Conservation (phyloP, 2,797 vertebrate species). For the Eulemur albifrons region DNA sequence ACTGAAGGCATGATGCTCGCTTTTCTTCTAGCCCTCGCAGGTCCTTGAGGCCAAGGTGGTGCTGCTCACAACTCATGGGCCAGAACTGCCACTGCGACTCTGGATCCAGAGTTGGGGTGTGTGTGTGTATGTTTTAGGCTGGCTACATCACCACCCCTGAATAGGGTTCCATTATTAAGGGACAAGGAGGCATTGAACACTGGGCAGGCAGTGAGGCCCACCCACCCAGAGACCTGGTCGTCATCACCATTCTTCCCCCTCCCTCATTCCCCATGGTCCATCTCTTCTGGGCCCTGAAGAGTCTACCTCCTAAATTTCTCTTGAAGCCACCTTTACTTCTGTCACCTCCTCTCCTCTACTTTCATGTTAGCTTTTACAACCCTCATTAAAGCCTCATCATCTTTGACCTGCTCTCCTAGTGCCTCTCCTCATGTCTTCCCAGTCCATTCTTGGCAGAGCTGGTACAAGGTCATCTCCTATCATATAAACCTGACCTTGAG, state of each 20-base stretch:
- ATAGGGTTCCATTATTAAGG: background rate
- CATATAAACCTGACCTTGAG: background rate
- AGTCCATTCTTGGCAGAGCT: background rate
- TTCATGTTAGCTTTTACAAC: background rate
- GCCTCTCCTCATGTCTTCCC: background rate
- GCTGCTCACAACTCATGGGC: background rate
- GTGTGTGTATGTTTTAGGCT: background rate
- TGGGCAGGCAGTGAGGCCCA: background rate
- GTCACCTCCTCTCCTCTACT: background rate
- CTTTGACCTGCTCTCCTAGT: background rate
- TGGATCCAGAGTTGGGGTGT: background rate
- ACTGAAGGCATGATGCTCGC: accelerated
- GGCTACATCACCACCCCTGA: background rate
- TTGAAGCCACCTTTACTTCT: background rate
- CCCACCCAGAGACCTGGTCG: background rate
- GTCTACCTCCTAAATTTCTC: background rate
- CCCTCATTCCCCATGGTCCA: too few relatives aligned
- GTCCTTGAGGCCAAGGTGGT: too few relatives aligned
- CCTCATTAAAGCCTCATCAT: background rate
- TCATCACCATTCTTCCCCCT: accelerated
- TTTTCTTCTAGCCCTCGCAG: background rate
- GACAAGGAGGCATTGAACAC: background rate
- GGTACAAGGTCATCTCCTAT: background rate
- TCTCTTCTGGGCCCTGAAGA: background rate
- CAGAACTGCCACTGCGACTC: background rate